Evolutionary conservation across 2,797 vertebrate species (phyloP), one percentile per base, ranked within the genome.

Genomic region (Enteromius paludinosus): DNA sequence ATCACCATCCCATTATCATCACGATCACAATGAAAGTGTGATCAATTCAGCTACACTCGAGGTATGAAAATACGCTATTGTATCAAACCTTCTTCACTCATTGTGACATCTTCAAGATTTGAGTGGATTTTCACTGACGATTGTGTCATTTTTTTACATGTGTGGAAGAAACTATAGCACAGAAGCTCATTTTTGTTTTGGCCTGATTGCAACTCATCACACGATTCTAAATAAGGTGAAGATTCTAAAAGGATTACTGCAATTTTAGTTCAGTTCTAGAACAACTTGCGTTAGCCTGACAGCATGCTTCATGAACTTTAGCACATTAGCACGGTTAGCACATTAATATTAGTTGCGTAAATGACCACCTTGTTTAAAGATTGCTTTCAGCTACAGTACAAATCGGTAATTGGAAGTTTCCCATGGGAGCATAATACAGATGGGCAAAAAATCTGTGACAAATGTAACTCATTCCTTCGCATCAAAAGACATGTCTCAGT

Each of bases 401-500:
- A 74, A 81, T 54, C 38, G 18, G 43, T 47, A 49, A 78, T 49
- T 66, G 25, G 20, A 78, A 52, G 33, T n/a, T 25, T 4, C 14
- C 14, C n/a, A 12, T 47, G 41, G 59, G 25, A 47, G 45, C 25
- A 10, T 25, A n/a, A 45, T 30, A 77, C 54, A 61, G 38, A 77
- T 54, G 73, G 3, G 64, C 20, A 25, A 59, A 41, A 62, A 61
- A 71, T 70, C 52, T 41, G 52, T 80, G 87, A 85, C 87, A 83
- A 88, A 90, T 87, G 82, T 88, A 66, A 69, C 74, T 77, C 84
- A 73, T 62, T 79, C 83, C 64, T 71, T 66, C 35, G 56, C 75
- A 23, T 72, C 84, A 75, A 86, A 90, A 90, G 88, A 86, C 79
- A 88, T 86, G 86, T 75, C 30, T 85, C 33, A 75, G 84, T 70